Conservation (phyloP, 2,113 vertebrate species). For the Tragelaphus buxtoni region DNA sequence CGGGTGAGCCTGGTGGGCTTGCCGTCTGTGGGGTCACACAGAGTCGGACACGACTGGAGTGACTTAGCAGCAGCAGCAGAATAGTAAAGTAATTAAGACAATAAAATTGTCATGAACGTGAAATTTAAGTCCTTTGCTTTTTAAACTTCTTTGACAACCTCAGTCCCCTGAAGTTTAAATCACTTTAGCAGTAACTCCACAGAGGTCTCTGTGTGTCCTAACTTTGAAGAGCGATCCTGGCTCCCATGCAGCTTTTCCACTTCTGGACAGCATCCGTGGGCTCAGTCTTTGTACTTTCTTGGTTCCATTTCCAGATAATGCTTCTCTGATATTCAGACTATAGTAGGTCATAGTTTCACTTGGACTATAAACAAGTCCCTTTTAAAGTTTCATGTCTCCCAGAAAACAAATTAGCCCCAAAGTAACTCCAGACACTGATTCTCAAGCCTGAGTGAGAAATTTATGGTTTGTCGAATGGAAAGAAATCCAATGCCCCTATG, state of each 20-base stretch:
- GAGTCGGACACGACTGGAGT: no score
- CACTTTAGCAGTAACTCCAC: not conserved
- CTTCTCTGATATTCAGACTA: not conserved
- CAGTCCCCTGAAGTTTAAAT: not conserved
- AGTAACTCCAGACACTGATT: not conserved
- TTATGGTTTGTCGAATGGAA: not conserved
- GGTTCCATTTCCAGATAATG: not conserved
- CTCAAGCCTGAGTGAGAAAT: not conserved
- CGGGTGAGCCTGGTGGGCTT: no score
- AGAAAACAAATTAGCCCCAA: not conserved
- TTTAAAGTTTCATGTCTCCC: not conserved
- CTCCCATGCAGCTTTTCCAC: fast-evolving
- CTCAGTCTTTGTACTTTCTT: not conserved
- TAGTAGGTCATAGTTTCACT: not conserved
- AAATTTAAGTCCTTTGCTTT: not conserved
- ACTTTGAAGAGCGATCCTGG: not conserved
- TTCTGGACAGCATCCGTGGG: not conserved
- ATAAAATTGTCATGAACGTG: not conserved
- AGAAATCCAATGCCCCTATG: not conserved
- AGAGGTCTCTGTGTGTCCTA: not conserved
- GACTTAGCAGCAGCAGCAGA: not conserved
- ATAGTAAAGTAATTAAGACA: not conserved
- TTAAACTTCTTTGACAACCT: not conserved
- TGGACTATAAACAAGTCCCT: not conserved
- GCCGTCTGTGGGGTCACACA: no score